These are phyloP conservation scores for Choristoneura fumiferana DNA, from an alignment of 1,140 invertebrate species.

Conservation along the genomic window DNA sequence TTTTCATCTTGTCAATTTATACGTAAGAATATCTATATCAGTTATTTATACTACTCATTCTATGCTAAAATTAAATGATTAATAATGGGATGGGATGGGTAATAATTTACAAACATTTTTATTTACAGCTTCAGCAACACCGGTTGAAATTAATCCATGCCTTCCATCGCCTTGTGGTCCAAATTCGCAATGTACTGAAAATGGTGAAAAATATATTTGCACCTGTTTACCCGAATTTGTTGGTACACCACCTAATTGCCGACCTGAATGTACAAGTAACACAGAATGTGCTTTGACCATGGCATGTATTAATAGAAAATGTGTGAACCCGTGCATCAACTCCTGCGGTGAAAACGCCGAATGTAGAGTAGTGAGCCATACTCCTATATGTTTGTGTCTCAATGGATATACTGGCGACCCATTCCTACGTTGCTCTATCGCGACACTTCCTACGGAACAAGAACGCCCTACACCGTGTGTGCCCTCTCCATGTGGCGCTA, in stretches of 20 bases:
- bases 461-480: slow-evolving; percentile 81
- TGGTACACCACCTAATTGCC: slow-evolving; percentile 81
- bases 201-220: slow-evolving; percentile 80
- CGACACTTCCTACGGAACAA: slow-evolving; percentile 62
- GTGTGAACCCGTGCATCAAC: slow-evolving; percentile 84
- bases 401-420: slow-evolving; percentile 84
- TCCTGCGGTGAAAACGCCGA: slow-evolving; percentile 82
- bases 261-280: slow-evolving; percentile 85
- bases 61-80: too few relatives aligned
- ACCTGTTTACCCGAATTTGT: slow-evolving; percentile 81
- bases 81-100: too few relatives aligned
- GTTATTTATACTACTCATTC: slow-evolving; percentile 1
- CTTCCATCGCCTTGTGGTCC: slow-evolving; percentile 83
- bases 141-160: slow-evolving; percentile 77
- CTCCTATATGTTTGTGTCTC: slow-evolving; percentile 81
- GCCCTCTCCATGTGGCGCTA: slow-evolving; percentile 86
- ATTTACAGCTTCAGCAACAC: slow-evolving; percentile 46
- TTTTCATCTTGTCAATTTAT: slow-evolving; percentile 79
- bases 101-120: background rate
- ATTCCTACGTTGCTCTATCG: slow-evolving; percentile 79
- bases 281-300: slow-evolving; percentile 81
- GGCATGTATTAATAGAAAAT: slow-evolving; percentile 84
- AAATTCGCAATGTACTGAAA: slow-evolving; percentile 81
- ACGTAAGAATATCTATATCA: slow-evolving; percentile 63
- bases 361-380: slow-evolving; percentile 82